Conservation (phyloP, 2,113 vertebrate genomes). For the Pelvicachromis taeniatus region DNA sequence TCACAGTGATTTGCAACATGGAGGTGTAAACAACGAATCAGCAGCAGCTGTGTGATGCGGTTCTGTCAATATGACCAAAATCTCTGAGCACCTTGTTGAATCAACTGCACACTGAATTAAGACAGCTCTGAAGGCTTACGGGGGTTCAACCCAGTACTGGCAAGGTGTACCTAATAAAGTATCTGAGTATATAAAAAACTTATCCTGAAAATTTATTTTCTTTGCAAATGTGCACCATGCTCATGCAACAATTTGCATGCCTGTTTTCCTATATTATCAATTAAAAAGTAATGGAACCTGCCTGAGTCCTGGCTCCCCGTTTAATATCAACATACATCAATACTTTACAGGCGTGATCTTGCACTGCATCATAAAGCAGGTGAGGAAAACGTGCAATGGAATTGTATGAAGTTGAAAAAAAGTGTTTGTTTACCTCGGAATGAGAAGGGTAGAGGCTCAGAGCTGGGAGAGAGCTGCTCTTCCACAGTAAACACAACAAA, state of each 20-base stretch:
- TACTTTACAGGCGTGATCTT: neutral
- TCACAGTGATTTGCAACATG: neutral
- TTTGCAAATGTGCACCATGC: neutral
- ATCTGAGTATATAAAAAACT: neutral
- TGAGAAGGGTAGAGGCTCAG: neutral
- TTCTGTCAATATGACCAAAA: neutral
- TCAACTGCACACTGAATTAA: neutral
- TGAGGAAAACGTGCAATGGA: neutral
- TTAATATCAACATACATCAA: neutral
- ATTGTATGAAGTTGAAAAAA: neutral
- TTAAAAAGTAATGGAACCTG: neutral
- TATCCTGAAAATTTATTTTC: neutral
- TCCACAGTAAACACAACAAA: neutral
- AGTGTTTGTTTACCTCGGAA: neutral
- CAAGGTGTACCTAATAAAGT: neutral
- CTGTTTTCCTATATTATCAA: neutral
- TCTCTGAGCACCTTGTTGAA: neutral
- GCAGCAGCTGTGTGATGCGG: neutral
- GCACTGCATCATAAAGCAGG: neutral
- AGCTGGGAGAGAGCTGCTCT: neutral
- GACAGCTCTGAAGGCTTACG: neutral
- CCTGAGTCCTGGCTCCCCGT: neutral
- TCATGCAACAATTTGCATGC: neutral
- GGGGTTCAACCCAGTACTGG: neutral
- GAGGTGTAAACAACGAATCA: neutral